Base-by-base conservation (phyloP, 2,113 vertebrate genomes). In the Guaruba guarouba region DNA sequence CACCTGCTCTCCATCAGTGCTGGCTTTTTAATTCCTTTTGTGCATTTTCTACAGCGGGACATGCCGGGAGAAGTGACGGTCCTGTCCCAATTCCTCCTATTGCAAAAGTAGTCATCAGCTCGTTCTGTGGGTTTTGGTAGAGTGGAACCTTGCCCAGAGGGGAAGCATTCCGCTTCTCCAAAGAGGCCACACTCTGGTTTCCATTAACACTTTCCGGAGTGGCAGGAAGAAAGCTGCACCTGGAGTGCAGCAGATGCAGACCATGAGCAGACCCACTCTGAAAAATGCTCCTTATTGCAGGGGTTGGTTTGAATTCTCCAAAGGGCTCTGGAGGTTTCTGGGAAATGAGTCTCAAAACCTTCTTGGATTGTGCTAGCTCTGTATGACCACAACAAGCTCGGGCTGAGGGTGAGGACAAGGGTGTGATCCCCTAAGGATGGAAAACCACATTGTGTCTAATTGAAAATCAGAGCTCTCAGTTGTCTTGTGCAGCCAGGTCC, bases 371-470 rank as follows among this genome's bases (percentile, higher is more conserved):
- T 11, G 1, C 68, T 76, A 9, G 0, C 25, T 77, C 29, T 64
- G 2, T 24, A 41, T 59, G 74, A 74, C 35, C 64, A 54, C 68
- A 69, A 18, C n/a, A 39, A 12, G 1, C 49, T 69, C 1, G 1
- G 39, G 59, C 73, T 80, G 41, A 59, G 46, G 55, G 11, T 35
- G n/a, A 70, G 62, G 66, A 37, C 12, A 2, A 28, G 33, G 54
- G 16, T 70, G 61, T 10, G 35, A 35, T 35, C 9, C 49, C 33
- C 44, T 17, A 7, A 10, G 49, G 49, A 9, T 39, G 12, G 64
- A 10, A 78, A 69, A n/a, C 7, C 39, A 2, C 0, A 0, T 7
- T 33, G 54, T 1, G 1, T 24, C 0, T 1, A 19, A 66, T 13
- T 2, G 4, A 24, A 33, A 25, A 49, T 15, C 16, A 29, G 52